Evolutionary conservation across 2,888 invertebrate species (phyloP).

Genomic region (Quadroppia sp.): DNA sequence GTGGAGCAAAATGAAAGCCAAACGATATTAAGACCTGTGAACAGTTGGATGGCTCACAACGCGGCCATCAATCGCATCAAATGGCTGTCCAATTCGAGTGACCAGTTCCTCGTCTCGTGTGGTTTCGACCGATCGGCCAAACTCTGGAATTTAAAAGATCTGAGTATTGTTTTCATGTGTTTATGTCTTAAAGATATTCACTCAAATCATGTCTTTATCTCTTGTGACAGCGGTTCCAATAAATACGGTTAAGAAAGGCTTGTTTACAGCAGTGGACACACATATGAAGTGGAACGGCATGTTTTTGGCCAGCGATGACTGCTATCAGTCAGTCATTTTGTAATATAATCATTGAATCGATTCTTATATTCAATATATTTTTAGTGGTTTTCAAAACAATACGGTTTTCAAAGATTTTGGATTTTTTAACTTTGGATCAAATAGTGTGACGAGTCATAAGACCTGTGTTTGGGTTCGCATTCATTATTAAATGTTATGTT

Average conservation of each 20-base stretch:
- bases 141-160: constrained; percentile 51
- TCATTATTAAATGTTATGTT: neutral
- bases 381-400: constrained; percentile 51
- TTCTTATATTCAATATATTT: neutral
- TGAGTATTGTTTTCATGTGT: constrained; percentile 43
- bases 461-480: constrained; percentile 51
- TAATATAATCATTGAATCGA: neutral
- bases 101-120: constrained; percentile 42
- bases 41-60: constrained; percentile 61
- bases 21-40: constrained; percentile 59
- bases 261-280: constrained; percentile 58
- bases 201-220: constrained; percentile 7
- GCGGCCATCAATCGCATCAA: constrained; percentile 58
- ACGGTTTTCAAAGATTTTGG: constrained; percentile 53
- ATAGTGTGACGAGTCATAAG: constrained; percentile 50
- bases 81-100: constrained; percentile 51
- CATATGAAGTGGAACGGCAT: constrained; percentile 58
- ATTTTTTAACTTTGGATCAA: constrained; percentile 48
- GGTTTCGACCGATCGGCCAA: constrained; percentile 44
- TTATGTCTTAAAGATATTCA: neutral
- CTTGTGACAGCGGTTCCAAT: constrained; percentile 52
- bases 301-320: constrained; percentile 49
- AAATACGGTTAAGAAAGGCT: constrained; percentile 53
- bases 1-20: constrained; percentile 53
- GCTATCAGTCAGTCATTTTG: constrained; percentile 45